Base-by-base conservation (phyloP, 2,888 invertebrate species). In the Tenthredo livida region DNA sequence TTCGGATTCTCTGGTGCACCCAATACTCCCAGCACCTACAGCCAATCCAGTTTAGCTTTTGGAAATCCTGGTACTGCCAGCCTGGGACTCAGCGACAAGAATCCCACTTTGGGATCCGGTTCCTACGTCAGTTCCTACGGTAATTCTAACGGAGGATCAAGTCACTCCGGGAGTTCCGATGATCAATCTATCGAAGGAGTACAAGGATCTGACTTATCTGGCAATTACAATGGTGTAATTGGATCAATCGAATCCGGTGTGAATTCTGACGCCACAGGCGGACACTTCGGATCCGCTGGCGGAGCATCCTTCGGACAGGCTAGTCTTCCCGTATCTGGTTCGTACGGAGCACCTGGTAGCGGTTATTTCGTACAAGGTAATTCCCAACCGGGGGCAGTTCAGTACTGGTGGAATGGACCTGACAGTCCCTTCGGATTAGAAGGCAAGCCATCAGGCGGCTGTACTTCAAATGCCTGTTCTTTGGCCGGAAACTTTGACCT, bases 371-470 rank as follows among this genome's bases (percentile, higher is more conserved):
- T 77, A 72, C 85, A 85, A 40, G 15, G 73, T 40, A 75, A 65
- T 17, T 54, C 61, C 25, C 50, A 37, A 33, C 85, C 84, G 29
- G 85, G 40, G 1, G 77, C 37, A 10, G 29, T 61, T 77, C 67
- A 70, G 21, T 58, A 78, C 75, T 54, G 67, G 90, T 90, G 89
- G 89, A 88, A 86, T 84, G 72, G 85, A 1, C 29, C 85, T 3
- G 77, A 80, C 25, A 89, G 86, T 61, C 88, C 90, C 0, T 90
- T 89, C 78, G 78, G 43, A 25, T 17, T 61, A 6, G 72, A 61
- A 54, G 85, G 84, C 9, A 87, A 85, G 58, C 83, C 88, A 1
- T 85, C 86, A 37, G 86, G 86, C 61, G 89, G 87, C 4, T 89
- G 88, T 33, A 77, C 80, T 17, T 25, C 88, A 0, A 87, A 82